A percentile compares a stretch with the other conserved stretches of the same genome.
These are phyloP conservation scores for Todiramphus saurophagus DNA, from an alignment of 2,113 vertebrate genomes.

Conservation along the genomic window DNA sequence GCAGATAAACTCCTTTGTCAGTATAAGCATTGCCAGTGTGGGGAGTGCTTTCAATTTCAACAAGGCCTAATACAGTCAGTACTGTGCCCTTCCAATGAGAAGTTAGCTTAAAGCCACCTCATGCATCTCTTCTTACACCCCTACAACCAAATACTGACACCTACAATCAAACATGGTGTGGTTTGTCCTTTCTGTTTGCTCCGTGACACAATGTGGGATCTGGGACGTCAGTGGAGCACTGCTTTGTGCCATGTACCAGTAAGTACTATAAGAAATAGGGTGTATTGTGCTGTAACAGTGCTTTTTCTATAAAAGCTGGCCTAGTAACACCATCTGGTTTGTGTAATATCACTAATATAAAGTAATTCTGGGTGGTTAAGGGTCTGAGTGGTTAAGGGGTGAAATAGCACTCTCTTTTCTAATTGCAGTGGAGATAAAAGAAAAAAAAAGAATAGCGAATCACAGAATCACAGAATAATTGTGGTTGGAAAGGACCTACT, in stretches of 20 bases:
- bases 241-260: neutral
- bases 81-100: neutral
- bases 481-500: too few species aligned
- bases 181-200: neutral
- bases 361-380: neutral
- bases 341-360: neutral
- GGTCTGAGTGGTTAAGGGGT: neutral
- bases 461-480: too few species aligned
- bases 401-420: neutral
- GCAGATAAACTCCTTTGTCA: neutral
- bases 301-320: neutral
- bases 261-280: neutral
- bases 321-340: neutral
- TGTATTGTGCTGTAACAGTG: neutral
- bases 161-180: fast-evolving
- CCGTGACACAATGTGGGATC: neutral
- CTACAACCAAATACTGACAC: neutral
- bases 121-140: neutral
- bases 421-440: neutral
- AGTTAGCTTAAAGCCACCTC: neutral
- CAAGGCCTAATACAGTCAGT: neutral
- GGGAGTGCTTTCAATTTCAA: neutral
- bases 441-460: neutral
- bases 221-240: neutral
- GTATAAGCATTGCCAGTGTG: fast-evolving